phyloP scores from a whole-genome alignment of 1,140 invertebrate species.

The Aporrectodea caliginosa region DNA sequence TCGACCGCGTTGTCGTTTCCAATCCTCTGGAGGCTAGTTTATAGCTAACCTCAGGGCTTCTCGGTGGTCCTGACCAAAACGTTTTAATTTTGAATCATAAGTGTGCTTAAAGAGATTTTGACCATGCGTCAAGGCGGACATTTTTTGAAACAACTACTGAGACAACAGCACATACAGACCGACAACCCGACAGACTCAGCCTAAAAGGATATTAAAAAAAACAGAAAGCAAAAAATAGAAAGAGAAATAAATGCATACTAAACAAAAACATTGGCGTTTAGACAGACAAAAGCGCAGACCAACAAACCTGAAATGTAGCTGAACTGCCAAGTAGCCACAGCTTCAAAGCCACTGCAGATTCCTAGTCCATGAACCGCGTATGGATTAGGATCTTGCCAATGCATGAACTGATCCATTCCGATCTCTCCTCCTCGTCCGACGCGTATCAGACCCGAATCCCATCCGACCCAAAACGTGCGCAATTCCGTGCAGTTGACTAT shows the following conservation, averaged over 20 bases:
- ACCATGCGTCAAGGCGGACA: too few species aligned
- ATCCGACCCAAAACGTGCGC: neutral
- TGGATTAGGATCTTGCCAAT: constrained; percentile 5
- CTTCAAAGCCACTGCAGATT: neutral
- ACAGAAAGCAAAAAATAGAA: neutral
- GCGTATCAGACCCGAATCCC: neutral
- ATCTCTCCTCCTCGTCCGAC: neutral
- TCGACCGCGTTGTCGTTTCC: too few species aligned
- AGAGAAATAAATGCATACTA: neutral
- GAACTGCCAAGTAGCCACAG: neutral
- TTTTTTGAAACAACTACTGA: too few species aligned
- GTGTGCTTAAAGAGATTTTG: too few species aligned
- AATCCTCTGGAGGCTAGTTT: too few species aligned
- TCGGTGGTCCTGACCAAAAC: too few species aligned
- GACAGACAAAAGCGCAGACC: too few species aligned
- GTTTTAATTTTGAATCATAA: too few species aligned
- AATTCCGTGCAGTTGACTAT: constrained; percentile 6
- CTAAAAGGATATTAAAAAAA: neutral
- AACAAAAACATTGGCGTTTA: neutral
- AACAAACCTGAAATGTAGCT: neutral
- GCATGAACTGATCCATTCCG: neutral
- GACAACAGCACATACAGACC: neutral
- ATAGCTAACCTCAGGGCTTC: too few species aligned
- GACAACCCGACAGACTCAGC: neutral
- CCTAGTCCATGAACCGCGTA: neutral